Percentiles rank a stretch among this genome's conserved stretches.
Evolutionary conservation across 92 coral and sea anemone species (phyloP).

Genomic region (Phymanthus crucifer): DNA sequence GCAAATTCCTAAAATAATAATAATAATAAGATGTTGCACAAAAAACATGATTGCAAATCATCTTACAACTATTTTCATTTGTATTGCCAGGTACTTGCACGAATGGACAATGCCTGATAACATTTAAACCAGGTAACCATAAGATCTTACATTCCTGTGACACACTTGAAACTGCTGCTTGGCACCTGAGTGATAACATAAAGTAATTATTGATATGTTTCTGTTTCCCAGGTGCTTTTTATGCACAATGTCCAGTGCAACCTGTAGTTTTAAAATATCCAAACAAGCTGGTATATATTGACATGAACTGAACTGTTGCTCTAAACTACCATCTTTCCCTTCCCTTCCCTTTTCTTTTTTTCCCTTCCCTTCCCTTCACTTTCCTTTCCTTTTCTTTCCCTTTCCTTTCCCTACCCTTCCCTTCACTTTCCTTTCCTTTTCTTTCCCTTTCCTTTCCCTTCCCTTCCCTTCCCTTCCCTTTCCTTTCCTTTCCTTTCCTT

Average conservation of each 20-base stretch:
- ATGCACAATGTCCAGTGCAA: conserved; percentile 72
- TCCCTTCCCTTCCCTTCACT: neutral
- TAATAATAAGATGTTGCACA: too few species aligned
- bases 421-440: neutral
- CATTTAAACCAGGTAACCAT: conserved; percentile 76
- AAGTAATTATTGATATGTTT: neutral
- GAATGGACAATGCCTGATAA: conserved; percentile 75
- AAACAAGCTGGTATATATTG: conserved; percentile 60
- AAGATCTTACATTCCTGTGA: neutral
- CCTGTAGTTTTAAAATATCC: conserved; percentile 74
- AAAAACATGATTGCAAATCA: too few species aligned
- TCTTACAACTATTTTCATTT: neutral
- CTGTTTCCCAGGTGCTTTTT: conserved; percentile 64
- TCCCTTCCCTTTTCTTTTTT: too few species aligned
- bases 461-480: too few species aligned
- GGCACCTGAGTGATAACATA: too few species aligned
- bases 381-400: neutral
- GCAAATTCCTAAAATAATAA: too few species aligned
- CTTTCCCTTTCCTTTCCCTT: neutral
- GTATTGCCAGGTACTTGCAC: conserved; percentile 75
- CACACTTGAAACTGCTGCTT: too few species aligned
- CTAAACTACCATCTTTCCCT: too few species aligned
- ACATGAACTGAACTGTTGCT: too few species aligned
- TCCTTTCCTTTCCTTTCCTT: neutral
- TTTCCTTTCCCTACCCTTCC: neutral